Evolutionary conservation across 1,140 invertebrate genomes (phyloP), one percentile per base, ranked within the genome.

Genomic region (Linepithema humile): DNA sequence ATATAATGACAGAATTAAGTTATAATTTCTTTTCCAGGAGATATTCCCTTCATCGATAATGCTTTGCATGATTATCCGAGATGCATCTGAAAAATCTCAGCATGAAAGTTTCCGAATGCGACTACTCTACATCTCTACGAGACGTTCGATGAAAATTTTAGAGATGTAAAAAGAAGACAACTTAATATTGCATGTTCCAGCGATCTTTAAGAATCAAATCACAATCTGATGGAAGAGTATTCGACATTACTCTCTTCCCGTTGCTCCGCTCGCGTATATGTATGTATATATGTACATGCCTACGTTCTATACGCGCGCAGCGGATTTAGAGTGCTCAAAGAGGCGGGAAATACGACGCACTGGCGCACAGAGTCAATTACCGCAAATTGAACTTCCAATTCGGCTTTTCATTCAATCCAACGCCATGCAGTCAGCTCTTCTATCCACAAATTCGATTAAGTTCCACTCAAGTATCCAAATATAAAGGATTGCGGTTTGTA

Each of bases 361-460:
- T 26, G 23, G 23, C 32, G 62, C 48, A 40, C 64, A 26, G 64
- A 69, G 75, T 80, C 75, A 70, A 70, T 70, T 80, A 80, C 48
- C 38, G 35, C 48, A 55, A 70, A 80, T 80, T 80, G 64, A 80
- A 80, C 75, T 80, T 80, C 43, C 48, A 70, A 50, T 70, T 69
- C 62, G 35, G 45, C 48, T 40, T 80, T 80, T 50, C 75, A 80
- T 80, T 57, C 64, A 43, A 35, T 32, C 35, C 23, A 45, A 29
- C 23, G 38, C 48, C 45, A 64, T 20, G 20, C 32, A 26, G 40
- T 55, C 15, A 64, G 3, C 40, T 40, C 55, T 43, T 74, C 57
- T 64, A 48, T 65, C 6, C 48, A 69, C 64, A 26, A 69, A 80
- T 80, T 80, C 64, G 64, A 23, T 69, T 57, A 80, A 80, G 35